phyloP scores from a whole-genome alignment of 2,113 vertebrate species.

The Zosterops japonicus region DNA sequence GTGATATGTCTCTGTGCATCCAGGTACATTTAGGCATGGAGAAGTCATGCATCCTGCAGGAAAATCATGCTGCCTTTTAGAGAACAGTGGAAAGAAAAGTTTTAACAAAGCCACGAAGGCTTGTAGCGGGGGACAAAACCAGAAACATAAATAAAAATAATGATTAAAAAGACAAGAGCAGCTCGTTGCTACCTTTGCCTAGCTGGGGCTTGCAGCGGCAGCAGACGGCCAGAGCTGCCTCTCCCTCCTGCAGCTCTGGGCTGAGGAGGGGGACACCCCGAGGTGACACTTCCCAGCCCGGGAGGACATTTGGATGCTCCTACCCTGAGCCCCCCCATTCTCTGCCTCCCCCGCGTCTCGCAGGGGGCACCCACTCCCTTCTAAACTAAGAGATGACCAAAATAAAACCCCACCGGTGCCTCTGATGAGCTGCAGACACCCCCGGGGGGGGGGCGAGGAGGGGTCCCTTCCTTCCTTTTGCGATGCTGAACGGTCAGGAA shows the following conservation, averaged over 20 bases:
- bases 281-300: background rate
- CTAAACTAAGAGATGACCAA: background rate
- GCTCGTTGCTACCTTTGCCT: background rate
- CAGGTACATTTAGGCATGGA: background rate
- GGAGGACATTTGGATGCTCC: background rate
- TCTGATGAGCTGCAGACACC: constrained; percentile 20
- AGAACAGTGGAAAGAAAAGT: background rate
- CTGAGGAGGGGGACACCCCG: background rate
- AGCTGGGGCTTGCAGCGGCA: background rate
- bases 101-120: background rate
- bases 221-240: constrained; percentile 13
- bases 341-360: background rate
- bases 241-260: background rate
- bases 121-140: accelerated
- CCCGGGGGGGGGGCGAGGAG: background rate
- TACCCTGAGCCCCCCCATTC: background rate
- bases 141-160: background rate
- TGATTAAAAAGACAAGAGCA: accelerated
- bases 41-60: background rate
- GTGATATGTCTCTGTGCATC: background rate
- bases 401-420: background rate
- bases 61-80: background rate
- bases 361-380: background rate
- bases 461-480: background rate
- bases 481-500: background rate